Evolutionary conservation across 2,888 invertebrate genomes (phyloP).

Genomic region (Troilus luridus): DNA sequence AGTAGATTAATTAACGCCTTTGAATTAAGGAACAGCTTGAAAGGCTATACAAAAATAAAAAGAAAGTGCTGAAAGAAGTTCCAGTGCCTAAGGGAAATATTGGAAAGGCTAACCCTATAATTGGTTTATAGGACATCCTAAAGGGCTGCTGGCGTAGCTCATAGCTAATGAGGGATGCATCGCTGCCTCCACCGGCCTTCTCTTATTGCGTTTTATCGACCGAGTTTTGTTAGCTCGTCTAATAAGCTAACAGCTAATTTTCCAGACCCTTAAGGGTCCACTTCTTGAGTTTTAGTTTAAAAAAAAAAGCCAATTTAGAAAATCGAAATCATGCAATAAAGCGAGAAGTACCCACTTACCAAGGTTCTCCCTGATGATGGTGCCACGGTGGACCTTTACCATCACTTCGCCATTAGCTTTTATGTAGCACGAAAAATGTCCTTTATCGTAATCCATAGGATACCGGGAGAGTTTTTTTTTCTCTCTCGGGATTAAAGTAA

Average conservation of each 20-base stretch:
- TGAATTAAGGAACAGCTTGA: neutral
- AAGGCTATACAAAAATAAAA: neutral
- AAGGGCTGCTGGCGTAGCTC: neutral
- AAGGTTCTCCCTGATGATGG: neutral
- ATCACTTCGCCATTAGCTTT: neutral
- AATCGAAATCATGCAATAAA: constrained; percentile 25
- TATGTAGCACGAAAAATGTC: neutral
- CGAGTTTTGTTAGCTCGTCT: neutral
- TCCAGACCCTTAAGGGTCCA: neutral
- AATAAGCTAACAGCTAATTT: constrained; percentile 8
- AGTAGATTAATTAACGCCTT: neutral
- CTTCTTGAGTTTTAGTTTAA: neutral
- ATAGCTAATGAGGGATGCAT: constrained; percentile 9
- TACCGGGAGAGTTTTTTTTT: neutral
- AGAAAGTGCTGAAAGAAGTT: neutral
- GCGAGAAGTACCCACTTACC: neutral
- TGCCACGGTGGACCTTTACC: neutral
- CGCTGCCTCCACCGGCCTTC: neutral
- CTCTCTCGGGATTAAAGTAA: neutral
- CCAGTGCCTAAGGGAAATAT: neutral
- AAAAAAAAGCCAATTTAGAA: neutral
- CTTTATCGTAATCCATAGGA: neutral
- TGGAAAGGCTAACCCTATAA: constrained; percentile 1
- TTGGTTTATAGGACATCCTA: neutral
- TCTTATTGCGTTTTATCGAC: neutral